Evolutionary conservation across 2,888 invertebrate genomes (phyloP).

Genomic region (Geophilus truncorum): DNA sequence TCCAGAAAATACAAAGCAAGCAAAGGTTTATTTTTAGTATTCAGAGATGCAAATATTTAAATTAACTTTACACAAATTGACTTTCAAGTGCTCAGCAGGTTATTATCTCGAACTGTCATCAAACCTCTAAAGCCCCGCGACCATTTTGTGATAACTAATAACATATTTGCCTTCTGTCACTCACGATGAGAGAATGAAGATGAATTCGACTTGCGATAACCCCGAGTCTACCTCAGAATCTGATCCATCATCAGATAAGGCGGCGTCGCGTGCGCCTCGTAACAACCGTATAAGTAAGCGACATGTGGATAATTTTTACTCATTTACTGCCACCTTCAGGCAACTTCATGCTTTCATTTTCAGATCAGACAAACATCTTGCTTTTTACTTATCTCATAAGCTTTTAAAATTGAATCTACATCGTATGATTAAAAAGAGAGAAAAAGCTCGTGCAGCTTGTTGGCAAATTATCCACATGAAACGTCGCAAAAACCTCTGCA

Average conservation of each 20-base stretch:
- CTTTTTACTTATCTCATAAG: neutral
- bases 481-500: neutral
- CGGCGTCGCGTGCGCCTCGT: neutral
- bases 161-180: neutral
- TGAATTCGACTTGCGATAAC: conserved; percentile 12
- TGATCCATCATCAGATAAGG: conserved; percentile 3
- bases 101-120: too few relatives aligned
- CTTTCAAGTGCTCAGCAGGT: too few relatives aligned
- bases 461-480: neutral
- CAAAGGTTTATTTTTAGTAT: too few relatives aligned
- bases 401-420: neutral
- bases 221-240: neutral
- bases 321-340: neutral
- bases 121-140: neutral
- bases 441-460: neutral
- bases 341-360: neutral
- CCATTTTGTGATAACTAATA: neutral
- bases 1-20: too few relatives aligned
- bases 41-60: too few relatives aligned
- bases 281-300: conserved; percentile 11
- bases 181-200: neutral
- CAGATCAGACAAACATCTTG: neutral
- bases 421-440: neutral
- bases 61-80: too few relatives aligned
- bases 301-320: neutral